Evolutionary conservation across 2,113 vertebrate species (phyloP).

Genomic region (Pimephales promelas): DNA sequence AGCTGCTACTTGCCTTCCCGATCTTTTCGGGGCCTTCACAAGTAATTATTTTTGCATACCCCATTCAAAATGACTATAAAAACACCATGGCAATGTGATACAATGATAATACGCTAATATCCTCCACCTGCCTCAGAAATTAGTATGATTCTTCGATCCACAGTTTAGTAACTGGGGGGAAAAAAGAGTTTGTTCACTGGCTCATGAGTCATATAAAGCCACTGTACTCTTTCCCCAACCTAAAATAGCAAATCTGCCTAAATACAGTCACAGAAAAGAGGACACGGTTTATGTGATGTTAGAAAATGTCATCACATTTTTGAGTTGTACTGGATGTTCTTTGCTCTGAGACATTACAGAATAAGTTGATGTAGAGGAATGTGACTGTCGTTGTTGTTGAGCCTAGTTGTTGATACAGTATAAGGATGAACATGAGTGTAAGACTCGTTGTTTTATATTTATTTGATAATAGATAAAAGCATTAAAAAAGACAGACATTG

Average conservation of each 20-base stretch:
- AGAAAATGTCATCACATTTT: background rate
- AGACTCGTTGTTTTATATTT: background rate
- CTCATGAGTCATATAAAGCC: constrained; percentile 37
- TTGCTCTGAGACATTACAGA: background rate
- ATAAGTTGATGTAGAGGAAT: background rate
- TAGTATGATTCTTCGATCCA: constrained; percentile 33
- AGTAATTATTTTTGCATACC: constrained; percentile 6
- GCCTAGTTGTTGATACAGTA: background rate
- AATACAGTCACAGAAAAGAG: constrained; percentile 12
- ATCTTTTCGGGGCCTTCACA: background rate
- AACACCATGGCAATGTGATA: background rate
- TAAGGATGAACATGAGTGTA: background rate
- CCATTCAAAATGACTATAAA: constrained; percentile 15
- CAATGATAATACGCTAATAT: background rate
- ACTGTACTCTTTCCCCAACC: constrained; percentile 34
- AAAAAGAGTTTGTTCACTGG: background rate
- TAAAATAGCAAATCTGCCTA: constrained; percentile 12
- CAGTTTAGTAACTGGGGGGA: constrained; percentile 22
- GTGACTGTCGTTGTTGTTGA: background rate
- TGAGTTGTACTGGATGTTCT: background rate
- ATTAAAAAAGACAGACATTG: background rate
- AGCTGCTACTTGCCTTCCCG: background rate
- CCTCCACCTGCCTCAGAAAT: constrained; percentile 23
- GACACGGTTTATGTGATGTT: background rate
- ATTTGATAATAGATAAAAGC: background rate